Percentiles rank a stretch among this genome's conserved stretches.
These are phyloP conservation scores for Camponotus pennsylvanicus DNA, from an alignment of 1,140 invertebrate genomes.

Conservation along the genomic window DNA sequence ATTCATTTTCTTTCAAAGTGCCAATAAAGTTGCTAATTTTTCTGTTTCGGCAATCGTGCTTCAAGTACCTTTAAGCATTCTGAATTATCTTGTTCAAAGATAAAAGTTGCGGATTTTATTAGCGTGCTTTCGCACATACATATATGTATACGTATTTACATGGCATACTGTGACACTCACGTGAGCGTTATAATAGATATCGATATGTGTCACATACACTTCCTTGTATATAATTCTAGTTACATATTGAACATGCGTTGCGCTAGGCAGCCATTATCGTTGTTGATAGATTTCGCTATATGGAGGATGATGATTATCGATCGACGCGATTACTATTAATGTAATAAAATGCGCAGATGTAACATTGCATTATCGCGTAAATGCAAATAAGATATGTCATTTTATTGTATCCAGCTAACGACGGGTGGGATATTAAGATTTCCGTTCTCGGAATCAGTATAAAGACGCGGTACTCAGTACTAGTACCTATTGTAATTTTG, in stretches of 20 bases:
- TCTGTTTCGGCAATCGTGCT: constrained; percentile 22
- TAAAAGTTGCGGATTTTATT: constrained; percentile 6
- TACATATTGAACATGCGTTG: constrained; percentile 47
- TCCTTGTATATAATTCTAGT: constrained; percentile 50
- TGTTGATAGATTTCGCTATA: constrained; percentile 54
- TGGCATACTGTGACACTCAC: constrained; percentile 22
- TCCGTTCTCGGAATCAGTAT: constrained; percentile 3
- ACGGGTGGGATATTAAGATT: not conserved
- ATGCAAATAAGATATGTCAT: not conserved
- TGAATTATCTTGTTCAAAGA: constrained; percentile 20
- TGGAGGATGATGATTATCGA: constrained; percentile 38
- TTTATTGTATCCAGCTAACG: not conserved
- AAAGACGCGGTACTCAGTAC: not conserved
- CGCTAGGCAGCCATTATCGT: constrained; percentile 55
- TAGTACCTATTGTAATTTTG: constrained; percentile 24
- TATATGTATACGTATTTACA: constrained; percentile 27
- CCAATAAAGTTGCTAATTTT: constrained; percentile 23
- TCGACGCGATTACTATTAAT: constrained; percentile 44
- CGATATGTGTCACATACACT: constrained; percentile 43
- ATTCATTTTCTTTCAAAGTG: constrained; percentile 43
- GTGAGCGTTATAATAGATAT: constrained; percentile 34
- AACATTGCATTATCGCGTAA: constrained; percentile 17
- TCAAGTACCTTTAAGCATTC: constrained; percentile 45
- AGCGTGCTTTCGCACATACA: constrained; percentile 17
- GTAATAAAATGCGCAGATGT: constrained; percentile 21